phyloP scores from a whole-genome alignment of 2,888 invertebrate species.

The Onthophagus sagittarius region DNA sequence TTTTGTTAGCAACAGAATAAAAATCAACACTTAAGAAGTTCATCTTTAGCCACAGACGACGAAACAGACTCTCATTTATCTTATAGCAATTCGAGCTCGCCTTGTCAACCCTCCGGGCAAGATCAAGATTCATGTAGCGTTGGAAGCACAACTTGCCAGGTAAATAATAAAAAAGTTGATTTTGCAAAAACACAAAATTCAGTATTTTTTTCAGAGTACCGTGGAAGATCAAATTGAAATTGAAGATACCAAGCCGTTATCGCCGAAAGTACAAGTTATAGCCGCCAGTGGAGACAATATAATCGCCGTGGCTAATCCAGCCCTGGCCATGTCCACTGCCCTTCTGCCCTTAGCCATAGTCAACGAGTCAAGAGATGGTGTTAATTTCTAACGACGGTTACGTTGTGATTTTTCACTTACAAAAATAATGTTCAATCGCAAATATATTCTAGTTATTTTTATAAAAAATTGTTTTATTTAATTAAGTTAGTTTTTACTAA shows the following conservation, averaged over 20 bases:
- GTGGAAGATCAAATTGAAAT: slow-evolving; percentile 35
- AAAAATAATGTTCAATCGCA: slow-evolving; percentile 11
- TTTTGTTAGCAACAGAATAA: slow-evolving; percentile 14
- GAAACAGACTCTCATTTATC: slow-evolving; percentile 75
- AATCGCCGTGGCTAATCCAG: slow-evolving; percentile 86
- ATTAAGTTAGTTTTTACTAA: no score
- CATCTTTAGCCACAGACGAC: slow-evolving; percentile 53
- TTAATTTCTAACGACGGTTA: not conserved
- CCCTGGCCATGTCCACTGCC: slow-evolving; percentile 61
- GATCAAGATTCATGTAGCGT: slow-evolving; percentile 28
- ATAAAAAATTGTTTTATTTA: slow-evolving; percentile 11
- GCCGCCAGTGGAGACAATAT: slow-evolving; percentile 83
- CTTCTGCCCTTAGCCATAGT: slow-evolving; percentile 32
- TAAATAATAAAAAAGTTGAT: slow-evolving; percentile 16
- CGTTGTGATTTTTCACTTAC: not conserved
- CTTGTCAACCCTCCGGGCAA: slow-evolving; percentile 46
- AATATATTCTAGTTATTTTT: slow-evolving; percentile 30
- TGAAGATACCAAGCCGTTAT: slow-evolving; percentile 45
- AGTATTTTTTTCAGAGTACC: slow-evolving; percentile 34
- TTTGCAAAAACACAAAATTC: slow-evolving; percentile 1
- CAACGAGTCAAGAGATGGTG: slow-evolving; percentile 23
- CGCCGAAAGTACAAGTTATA: slow-evolving; percentile 65
- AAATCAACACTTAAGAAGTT: slow-evolving; percentile 51
- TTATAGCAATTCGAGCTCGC: slow-evolving; percentile 73
- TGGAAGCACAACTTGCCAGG: slow-evolving; percentile 26